Conservation (phyloP, 1,140 invertebrate genomes). For the Apolygus lucorum region DNA sequence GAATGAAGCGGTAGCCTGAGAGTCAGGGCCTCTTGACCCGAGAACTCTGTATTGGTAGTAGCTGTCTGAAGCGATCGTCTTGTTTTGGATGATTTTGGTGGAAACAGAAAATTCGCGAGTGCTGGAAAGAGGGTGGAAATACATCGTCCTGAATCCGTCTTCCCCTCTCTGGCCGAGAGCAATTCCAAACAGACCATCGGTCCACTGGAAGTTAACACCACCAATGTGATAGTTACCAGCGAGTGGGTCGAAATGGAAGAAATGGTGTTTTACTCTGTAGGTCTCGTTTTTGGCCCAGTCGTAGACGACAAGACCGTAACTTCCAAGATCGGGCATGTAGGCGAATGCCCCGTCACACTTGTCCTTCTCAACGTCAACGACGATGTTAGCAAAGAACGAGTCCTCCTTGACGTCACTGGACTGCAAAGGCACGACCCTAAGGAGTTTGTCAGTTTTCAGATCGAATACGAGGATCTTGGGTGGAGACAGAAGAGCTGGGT, state of each 20-base stretch:
- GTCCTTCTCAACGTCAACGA: conserved; percentile 56
- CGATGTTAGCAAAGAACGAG: conserved; percentile 65
- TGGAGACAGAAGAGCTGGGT: conserved; percentile 45
- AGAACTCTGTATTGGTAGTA: conserved; percentile 57
- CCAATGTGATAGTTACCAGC: conserved; percentile 57
- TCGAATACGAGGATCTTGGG: conserved; percentile 62
- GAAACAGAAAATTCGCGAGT: conserved; percentile 56
- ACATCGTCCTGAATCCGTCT: conserved; percentile 59
- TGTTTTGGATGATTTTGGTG: conserved; percentile 52
- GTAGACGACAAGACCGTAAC: conserved; percentile 65
- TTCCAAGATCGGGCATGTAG: conserved; percentile 64
- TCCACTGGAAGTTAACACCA: conserved; percentile 62
- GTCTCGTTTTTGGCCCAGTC: conserved; percentile 60
- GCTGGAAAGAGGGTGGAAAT: conserved; percentile 67
- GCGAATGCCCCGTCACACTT: conserved; percentile 62
- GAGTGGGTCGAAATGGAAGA: conserved; percentile 70
- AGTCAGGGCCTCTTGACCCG: conserved; percentile 57
- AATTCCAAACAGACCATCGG: conserved; percentile 64
- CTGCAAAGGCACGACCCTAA: conserved; percentile 53
- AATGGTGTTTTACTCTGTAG: conserved; percentile 67
- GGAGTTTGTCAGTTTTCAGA: conserved; percentile 55
- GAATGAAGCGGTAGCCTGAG: conserved; percentile 63
- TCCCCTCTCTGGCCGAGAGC: conserved; percentile 47
- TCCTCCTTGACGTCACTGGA: conserved; percentile 52
- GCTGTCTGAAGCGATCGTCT: conserved; percentile 46